Evolutionary conservation across 2,797 vertebrate genomes (phyloP).

Genomic region (Sciurus vulgaris): DNA sequence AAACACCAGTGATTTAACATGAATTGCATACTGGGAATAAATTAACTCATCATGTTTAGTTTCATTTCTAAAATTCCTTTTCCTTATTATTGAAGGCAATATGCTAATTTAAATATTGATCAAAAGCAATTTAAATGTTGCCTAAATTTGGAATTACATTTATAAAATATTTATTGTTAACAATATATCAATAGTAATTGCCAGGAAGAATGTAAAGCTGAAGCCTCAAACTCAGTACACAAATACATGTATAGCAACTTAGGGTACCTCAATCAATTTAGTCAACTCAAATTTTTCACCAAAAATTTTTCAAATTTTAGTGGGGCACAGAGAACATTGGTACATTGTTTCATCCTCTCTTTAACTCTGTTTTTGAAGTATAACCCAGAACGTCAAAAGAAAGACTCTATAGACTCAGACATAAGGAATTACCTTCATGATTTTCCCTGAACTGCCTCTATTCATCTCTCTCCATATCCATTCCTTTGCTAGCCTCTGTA

Average conservation of each 20-base stretch:
- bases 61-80: constrained; percentile 59
- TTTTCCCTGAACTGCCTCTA: constrained; percentile 6
- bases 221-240: constrained; percentile 8
- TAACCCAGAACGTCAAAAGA: constrained; percentile 3
- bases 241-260: constrained; percentile 44
- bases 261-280: constrained; percentile 7
- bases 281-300: constrained; percentile 46
- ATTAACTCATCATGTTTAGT: constrained; percentile 14
- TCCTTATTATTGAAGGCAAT: constrained; percentile 59
- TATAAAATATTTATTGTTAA: constrained; percentile 71
- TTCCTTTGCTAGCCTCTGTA: constrained; percentile 32
- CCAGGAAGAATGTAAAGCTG: background rate
- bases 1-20: constrained; percentile 76
- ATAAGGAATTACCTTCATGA: constrained; percentile 47
- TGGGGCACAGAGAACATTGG: background rate
- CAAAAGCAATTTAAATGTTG: constrained; percentile 55
- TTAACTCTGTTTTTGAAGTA: constrained; percentile 55
- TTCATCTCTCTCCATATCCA: constrained; percentile 49
- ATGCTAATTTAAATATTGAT: constrained; percentile 61
- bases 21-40: constrained; percentile 57
- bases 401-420: constrained; percentile 49
- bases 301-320: too few relatives aligned
- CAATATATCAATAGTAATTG: background rate
- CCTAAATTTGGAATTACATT: constrained; percentile 43
- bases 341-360: constrained; percentile 15